phyloP scores from a whole-genome alignment of 2,888 invertebrate species.

The Teleiodes luculella region DNA sequence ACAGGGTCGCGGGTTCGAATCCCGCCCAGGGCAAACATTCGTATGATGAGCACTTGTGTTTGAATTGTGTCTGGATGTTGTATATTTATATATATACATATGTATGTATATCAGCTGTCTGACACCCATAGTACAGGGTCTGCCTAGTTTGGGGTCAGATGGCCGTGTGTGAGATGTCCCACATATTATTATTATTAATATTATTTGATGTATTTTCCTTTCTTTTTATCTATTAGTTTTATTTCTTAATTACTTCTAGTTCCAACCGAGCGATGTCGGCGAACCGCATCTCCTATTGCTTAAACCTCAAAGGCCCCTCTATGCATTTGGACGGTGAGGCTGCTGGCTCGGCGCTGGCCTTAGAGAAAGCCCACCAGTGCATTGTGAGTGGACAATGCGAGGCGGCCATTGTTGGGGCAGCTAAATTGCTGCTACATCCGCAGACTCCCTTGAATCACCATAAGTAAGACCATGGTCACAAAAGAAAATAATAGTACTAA shows the following conservation, averaged over 20 bases:
- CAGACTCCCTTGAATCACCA: slow-evolving; percentile 31
- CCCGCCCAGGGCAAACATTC: no score
- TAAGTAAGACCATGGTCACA: slow-evolving; percentile 27
- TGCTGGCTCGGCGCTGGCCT: slow-evolving; percentile 38
- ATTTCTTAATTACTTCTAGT: neutral
- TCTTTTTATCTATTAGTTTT: neutral
- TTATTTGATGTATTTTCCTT: neutral
- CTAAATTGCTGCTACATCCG: slow-evolving; percentile 74
- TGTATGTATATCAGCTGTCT: no score
- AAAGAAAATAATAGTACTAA: no score
- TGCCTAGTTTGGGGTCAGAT: no score
- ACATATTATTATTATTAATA: no score
- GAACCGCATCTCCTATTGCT: slow-evolving; percentile 52
- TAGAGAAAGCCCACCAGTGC: slow-evolving; percentile 42
- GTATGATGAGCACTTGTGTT: no score
- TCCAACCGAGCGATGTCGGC: slow-evolving; percentile 38
- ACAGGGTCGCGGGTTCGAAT: no score
- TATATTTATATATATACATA: no score
- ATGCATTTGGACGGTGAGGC: slow-evolving; percentile 38
- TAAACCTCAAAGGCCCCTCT: slow-evolving; percentile 51
- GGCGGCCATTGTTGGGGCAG: slow-evolving; percentile 78
- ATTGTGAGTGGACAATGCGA: slow-evolving; percentile 49
- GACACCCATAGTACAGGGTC: no score
- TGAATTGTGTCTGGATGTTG: no score
- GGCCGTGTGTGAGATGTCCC: no score